These are phyloP conservation scores for Cylindroiulus punctatus DNA, from an alignment of 2,888 invertebrate species.

Conservation along the genomic window DNA sequence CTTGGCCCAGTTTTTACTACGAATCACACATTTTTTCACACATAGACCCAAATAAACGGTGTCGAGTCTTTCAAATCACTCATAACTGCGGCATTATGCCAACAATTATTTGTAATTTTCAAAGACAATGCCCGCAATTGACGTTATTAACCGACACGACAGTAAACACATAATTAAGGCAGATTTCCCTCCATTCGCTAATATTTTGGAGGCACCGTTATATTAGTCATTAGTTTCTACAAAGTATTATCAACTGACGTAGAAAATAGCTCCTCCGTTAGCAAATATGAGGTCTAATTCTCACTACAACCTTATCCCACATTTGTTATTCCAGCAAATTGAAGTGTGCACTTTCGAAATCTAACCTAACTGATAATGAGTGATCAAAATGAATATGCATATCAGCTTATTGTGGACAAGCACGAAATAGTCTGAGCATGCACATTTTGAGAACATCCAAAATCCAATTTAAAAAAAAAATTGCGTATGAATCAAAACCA, in stretches of 20 bases:
- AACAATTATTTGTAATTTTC: not conserved
- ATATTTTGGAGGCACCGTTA: constrained; percentile 24
- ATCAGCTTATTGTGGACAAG: not conserved
- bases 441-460: not conserved
- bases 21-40: constrained; percentile 23
- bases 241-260: constrained; percentile 44
- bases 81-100: not conserved
- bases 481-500: no score
- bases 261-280: constrained; percentile 43
- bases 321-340: not conserved
- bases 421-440: not conserved
- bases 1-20: constrained; percentile 16
- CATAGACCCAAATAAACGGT: constrained; percentile 13
- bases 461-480: no score
- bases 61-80: not conserved
- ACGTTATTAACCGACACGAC: constrained; percentile 39
- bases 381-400: constrained; percentile 30
- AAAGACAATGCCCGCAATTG: constrained; percentile 8
- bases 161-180: constrained; percentile 43
- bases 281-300: constrained; percentile 43
- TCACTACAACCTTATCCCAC: constrained; percentile 21
- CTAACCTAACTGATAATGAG: not conserved
- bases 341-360: not conserved
- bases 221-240: constrained; percentile 34
- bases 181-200: constrained; percentile 47